Percentiles rank a stretch among this genome's conserved stretches.
Conservation (phyloP, 2,113 vertebrate genomes). For the Mus spicilegus region DNA sequence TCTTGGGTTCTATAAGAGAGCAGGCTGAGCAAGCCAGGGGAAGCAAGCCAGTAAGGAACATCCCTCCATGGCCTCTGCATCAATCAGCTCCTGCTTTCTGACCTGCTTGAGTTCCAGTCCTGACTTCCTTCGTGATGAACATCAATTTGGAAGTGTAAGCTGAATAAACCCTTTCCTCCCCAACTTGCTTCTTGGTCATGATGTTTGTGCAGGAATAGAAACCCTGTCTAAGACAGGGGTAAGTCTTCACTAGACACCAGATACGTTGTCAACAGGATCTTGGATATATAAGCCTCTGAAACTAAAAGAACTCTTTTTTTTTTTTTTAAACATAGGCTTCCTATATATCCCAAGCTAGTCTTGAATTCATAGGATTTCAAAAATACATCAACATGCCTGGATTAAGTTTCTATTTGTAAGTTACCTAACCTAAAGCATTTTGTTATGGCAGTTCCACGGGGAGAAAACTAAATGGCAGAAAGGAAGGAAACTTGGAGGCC, state of each 20-base stretch:
- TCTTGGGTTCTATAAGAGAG: too few relatives aligned
- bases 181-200: too few relatives aligned
- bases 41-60: too few relatives aligned
- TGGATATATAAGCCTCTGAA: not conserved
- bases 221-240: not conserved
- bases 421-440: not conserved
- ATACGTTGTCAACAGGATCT: not conserved
- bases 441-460: not conserved
- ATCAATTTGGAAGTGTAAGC: too few relatives aligned
- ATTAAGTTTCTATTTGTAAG: not conserved
- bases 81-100: too few relatives aligned
- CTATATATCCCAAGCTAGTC: not conserved
- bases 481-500: slow-evolving; percentile 6
- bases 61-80: too few relatives aligned
- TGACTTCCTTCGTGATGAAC: too few relatives aligned
- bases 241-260: not conserved
- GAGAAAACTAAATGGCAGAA: not conserved
- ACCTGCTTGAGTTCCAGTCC: too few relatives aligned
- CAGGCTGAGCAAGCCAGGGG: too few relatives aligned
- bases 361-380: not conserved
- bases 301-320: not conserved
- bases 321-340: not conserved
- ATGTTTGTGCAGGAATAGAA: too few relatives aligned
- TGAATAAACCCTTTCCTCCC: too few relatives aligned
- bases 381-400: not conserved